Percentiles rank a stretch among this genome's conserved stretches.
Conservation (phyloP, 2,113 vertebrate species). For the Lycaon pictus region DNA sequence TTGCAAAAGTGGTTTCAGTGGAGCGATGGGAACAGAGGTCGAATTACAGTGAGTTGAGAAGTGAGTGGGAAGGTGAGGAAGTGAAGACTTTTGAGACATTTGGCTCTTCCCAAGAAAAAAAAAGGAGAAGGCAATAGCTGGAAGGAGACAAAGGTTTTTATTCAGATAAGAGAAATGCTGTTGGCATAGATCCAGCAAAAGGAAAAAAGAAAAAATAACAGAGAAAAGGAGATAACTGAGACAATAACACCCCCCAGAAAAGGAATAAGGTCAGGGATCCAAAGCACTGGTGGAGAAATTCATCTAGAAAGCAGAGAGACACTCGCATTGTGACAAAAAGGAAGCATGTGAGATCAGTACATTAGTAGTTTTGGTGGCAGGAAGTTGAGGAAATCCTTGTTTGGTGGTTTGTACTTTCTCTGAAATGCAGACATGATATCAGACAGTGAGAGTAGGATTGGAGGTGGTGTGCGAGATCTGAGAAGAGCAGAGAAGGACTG, state of each 20-base stretch:
- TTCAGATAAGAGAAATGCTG: background rate
- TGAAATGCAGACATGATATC: background rate
- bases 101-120: constrained; percentile 3
- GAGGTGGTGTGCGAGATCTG: background rate
- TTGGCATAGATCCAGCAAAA: constrained; percentile 26
- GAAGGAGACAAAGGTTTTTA: constrained; percentile 33
- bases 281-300: constrained; percentile 35
- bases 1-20: constrained; percentile 38
- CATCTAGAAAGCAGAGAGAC: background rate
- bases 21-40: background rate
- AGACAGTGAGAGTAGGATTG: background rate
- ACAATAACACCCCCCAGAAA: background rate
- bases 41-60: constrained; percentile 10
- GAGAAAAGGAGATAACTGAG: background rate
- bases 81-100: constrained; percentile 26
- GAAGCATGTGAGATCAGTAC: background rate
- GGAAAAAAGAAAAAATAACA: background rate
- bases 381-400: constrained; percentile 38
- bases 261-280: background rate
- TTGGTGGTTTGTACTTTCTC: constrained; percentile 23
- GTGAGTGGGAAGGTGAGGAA: background rate
- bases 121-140: background rate
- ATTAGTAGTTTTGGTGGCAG: background rate
- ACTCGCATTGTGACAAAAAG: background rate
- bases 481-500: constrained; percentile 28